Percentiles rank a stretch among this genome's conserved stretches.
These are phyloP conservation scores for Reticulitermes speratus DNA, from an alignment of 1,140 invertebrate species.

Conservation along the genomic window DNA sequence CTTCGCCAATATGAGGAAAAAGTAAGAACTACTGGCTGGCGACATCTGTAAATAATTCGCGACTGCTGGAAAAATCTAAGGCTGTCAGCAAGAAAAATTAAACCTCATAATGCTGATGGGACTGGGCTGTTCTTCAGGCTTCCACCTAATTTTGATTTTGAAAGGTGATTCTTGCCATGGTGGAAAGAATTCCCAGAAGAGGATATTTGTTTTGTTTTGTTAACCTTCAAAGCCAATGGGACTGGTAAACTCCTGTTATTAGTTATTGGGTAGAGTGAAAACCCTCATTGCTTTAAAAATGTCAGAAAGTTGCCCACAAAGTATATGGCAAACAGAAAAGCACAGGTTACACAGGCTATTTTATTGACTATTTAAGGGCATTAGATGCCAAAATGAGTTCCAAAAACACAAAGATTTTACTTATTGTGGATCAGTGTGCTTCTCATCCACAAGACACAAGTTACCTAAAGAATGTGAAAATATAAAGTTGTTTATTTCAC, in stretches of 20 bases:
- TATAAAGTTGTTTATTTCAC: too few relatives aligned
- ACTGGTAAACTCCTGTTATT: conserved; percentile 41
- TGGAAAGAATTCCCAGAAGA: conserved; percentile 34
- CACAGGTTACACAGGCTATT: conserved; percentile 42
- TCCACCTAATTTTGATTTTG: conserved; percentile 37
- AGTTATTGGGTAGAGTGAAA: conserved; percentile 43
- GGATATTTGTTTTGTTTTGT: conserved; percentile 42
- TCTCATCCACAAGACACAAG: conserved; percentile 37
- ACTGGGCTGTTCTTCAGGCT: conserved; percentile 42
- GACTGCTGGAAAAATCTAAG: too few relatives aligned
- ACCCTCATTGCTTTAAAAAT: conserved; percentile 41
- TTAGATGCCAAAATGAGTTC: not conserved
- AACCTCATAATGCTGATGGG: conserved; percentile 45
- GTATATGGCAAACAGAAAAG: conserved; percentile 37
- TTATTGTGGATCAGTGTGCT: conserved; percentile 43
- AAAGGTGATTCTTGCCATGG: conserved; percentile 38
- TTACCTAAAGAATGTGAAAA: conserved; percentile 38
- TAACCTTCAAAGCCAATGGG: conserved; percentile 41
- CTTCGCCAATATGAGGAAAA: too few relatives aligned
- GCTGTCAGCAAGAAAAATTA: too few relatives aligned
- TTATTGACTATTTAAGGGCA: conserved; percentile 29
- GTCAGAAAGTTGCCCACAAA: not conserved
- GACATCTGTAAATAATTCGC: too few relatives aligned
- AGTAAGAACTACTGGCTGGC: too few relatives aligned
- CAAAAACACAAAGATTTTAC: conserved; percentile 38